Conservation (phyloP, 2,797 vertebrate species). For the Betta splendens region DNA sequence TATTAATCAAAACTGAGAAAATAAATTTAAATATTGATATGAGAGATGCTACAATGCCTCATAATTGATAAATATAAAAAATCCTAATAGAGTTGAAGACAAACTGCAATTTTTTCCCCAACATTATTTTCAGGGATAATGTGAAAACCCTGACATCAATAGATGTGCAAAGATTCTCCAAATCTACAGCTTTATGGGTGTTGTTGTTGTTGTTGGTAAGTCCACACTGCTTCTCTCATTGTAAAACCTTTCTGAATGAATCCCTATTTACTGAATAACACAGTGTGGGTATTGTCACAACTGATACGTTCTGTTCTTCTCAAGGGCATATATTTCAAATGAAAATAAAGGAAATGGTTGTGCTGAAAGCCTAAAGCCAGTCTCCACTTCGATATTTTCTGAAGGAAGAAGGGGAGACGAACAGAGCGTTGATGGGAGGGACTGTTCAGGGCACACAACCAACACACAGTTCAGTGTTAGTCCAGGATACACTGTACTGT, state of each 20-base stretch:
- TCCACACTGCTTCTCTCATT: conserved; percentile 4
- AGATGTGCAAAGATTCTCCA: background rate
- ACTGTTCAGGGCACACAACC: conserved; percentile 41
- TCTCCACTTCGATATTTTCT: conserved; percentile 28
- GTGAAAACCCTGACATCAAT: conserved; percentile 1
- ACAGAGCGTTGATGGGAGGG: conserved; percentile 17
- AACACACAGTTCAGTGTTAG: conserved; percentile 42
- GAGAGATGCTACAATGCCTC: background rate
- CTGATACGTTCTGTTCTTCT: conserved; percentile 26
- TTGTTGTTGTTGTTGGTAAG: too few relatives aligned
- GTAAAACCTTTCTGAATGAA: conserved; percentile 12
- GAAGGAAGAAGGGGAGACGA: conserved; percentile 14
- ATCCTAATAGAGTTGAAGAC: background rate
- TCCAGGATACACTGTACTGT: conserved; percentile 47
- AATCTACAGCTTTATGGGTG: background rate
- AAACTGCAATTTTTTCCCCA: background rate
- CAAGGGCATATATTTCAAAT: conserved; percentile 44
- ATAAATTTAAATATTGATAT: background rate
- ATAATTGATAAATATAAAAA: background rate
- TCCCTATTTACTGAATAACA: conserved; percentile 29
- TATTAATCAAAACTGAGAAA: background rate
- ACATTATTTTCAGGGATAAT: background rate
- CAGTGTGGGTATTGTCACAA: conserved; percentile 34
- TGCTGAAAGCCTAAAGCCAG: conserved; percentile 30
- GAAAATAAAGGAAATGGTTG: conserved; percentile 62